Percentiles rank a stretch among this genome's conserved stretches.
Conservation (phyloP, 2,113 vertebrate species). For the Epinephelus lanceolatus region DNA sequence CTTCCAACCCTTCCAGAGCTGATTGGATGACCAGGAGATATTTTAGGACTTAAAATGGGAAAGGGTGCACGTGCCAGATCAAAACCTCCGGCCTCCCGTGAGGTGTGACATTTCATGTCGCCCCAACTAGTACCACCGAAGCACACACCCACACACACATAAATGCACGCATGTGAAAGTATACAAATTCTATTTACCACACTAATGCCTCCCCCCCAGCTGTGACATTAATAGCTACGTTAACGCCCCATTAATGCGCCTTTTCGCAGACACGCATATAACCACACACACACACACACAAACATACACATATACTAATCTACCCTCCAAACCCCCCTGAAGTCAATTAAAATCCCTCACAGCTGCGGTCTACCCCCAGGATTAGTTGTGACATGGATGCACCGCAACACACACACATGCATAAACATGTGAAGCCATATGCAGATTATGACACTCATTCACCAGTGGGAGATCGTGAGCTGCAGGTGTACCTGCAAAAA, state of each 20-base stretch:
- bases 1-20: conserved; percentile 18
- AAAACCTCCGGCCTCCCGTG: conserved; percentile 42
- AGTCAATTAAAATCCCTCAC: conserved; percentile 68
- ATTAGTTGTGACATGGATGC: conserved; percentile 40
- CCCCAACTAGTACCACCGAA: conserved; percentile 2
- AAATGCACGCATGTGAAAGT: conserved; percentile 30
- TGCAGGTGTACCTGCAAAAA: conserved; percentile 26
- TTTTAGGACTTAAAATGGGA: conserved; percentile 40
- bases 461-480: conserved; percentile 2
- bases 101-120: conserved; percentile 59
- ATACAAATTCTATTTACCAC: conserved; percentile 64
- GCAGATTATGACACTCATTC: conserved; percentile 20
- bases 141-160: neutral
- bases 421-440: conserved; percentile 19
- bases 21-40: conserved; percentile 49
- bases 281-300: conserved; percentile 24
- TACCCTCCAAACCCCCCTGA: conserved; percentile 31
- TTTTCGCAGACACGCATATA: conserved; percentile 15
- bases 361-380: conserved; percentile 48
- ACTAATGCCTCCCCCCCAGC: conserved; percentile 53
- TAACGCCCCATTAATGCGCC: conserved; percentile 62
- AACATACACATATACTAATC: conserved; percentile 28
- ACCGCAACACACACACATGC: conserved; percentile 9
- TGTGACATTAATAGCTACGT: conserved; percentile 72
- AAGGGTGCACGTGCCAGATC: conserved; percentile 40